Conservation (phyloP, 2,888 invertebrate genomes). For the Dorcus parallelipipedus region DNA sequence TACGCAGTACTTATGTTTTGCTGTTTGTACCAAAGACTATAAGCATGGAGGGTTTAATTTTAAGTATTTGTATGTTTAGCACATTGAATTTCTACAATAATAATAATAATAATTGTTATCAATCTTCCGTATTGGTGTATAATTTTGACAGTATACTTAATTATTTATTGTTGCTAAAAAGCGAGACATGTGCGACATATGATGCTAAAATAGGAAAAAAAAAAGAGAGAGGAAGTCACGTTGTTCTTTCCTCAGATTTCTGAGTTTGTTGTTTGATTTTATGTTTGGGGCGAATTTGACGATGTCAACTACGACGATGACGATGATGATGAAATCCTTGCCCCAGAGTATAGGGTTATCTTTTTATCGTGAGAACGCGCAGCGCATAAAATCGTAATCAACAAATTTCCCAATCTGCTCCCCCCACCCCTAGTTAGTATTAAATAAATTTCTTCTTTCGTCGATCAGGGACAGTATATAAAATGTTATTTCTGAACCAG, state of each 20-base stretch:
- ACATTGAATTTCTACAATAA: not conserved
- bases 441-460: conserved; percentile 1
- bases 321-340: not conserved
- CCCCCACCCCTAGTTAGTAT: conserved; percentile 10
- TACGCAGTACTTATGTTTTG: not conserved
- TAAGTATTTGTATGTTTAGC: not conserved
- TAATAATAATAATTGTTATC: conserved; percentile 2
- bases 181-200: too few relatives aligned
- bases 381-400: conserved; percentile 6
- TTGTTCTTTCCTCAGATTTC: conserved; percentile 14
- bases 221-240: conserved; percentile 12
- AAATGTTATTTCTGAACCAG: too few relatives aligned
- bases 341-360: not conserved
- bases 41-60: too few relatives aligned
- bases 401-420: conserved; percentile 14
- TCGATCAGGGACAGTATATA: too few relatives aligned
- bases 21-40: not conserved
- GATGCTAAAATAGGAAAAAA: not conserved
- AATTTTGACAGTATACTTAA: too few relatives aligned
- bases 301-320: not conserved
- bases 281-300: not conserved
- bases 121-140: not conserved
- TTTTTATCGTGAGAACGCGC: conserved; percentile 5
- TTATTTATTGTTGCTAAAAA: too few relatives aligned
- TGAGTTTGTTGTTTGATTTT: conserved; percentile 15